phyloP scores from a whole-genome alignment of 2,113 vertebrate species.

The Nipponia nippon region DNA sequence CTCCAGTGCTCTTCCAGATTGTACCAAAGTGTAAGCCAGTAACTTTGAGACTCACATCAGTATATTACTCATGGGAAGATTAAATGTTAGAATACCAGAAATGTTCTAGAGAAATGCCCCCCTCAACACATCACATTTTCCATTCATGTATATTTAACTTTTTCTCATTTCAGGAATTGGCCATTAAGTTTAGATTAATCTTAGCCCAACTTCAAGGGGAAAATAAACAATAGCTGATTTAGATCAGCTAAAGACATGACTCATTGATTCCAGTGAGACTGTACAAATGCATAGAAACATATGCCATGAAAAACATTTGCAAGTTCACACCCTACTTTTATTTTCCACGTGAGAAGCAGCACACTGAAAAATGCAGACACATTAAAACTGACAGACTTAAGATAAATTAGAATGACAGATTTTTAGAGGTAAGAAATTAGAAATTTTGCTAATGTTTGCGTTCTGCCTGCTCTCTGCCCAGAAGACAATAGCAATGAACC shows the following conservation, averaged over 20 bases:
- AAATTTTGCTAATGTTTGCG: not conserved
- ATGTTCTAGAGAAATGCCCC: not conserved
- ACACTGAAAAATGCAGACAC: not conserved
- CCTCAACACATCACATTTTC: not conserved
- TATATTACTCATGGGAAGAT: not conserved
- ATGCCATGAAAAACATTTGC: not conserved
- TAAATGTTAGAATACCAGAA: not conserved
- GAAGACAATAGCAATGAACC: not conserved
- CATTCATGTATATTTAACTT: not conserved
- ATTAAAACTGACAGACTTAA: not conserved
- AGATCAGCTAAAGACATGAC: not conserved
- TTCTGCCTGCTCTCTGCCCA: not conserved
- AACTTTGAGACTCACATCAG: not conserved
- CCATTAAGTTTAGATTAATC: not conserved
- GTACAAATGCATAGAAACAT: not conserved
- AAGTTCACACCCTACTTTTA: not conserved
- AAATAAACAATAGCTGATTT: not conserved
- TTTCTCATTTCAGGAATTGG: not conserved
- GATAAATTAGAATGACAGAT: not conserved
- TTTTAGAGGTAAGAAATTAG: not conserved
- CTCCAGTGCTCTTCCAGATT: not conserved
- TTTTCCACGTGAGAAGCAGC: not conserved
- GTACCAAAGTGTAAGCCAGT: not conserved
- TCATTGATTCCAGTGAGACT: not conserved
- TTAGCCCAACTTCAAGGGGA: not conserved